Base-by-base conservation (phyloP, 2,113 vertebrate genomes). In the Ptyas mucosa region DNA sequence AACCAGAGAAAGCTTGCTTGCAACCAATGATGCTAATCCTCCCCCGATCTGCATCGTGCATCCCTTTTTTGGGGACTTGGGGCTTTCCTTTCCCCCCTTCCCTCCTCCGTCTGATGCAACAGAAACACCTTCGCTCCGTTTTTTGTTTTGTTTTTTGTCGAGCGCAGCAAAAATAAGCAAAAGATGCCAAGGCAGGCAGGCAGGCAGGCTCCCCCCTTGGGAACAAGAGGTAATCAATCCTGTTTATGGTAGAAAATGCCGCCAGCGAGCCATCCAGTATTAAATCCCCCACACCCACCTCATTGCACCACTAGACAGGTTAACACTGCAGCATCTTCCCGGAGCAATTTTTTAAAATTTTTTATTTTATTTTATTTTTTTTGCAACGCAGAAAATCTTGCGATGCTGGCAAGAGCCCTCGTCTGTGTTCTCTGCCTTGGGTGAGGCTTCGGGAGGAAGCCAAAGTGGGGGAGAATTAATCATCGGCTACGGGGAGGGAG, bases 281-380 rank as follows among this genome's bases (percentile, higher is more conserved):
- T 3, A 53, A 53, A 49, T 7, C 46, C 46, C 51, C 14, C 7
- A 1, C 54, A n/a, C 85, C 49, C 46, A 49, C 46, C 46, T 7
- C 5, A 52, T 2, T 34, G 95, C 93, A 58, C 94, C 58, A 81
- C 12, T 90, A 4, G 43, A 92, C 90, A 49, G 87, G 1, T 54
- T 46, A 61, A 12, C 88, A 9, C 0, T 90, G 95, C 93, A 53
- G 93, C 93, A 93, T 34, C 93, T 88, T 85, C 0, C 49, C 90
- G 3, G 87, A 86, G 94, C 3, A 85, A 55, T 55, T 55, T 55
- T 55, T 69, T 43, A 43, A n/a, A n/a, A n/a, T n/a, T n/a, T 43
- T 43, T 43, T 46, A 46, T 46, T 46, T 46, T 46, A 46, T 46
- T 46, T 46, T 43, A 3, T 0, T 87, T 69, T 81, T n/a, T 75